Evolutionary conservation across 2,797 vertebrate genomes (phyloP), one percentile per base, ranked within the genome.

Genomic region (Hozukius guyotensis): DNA sequence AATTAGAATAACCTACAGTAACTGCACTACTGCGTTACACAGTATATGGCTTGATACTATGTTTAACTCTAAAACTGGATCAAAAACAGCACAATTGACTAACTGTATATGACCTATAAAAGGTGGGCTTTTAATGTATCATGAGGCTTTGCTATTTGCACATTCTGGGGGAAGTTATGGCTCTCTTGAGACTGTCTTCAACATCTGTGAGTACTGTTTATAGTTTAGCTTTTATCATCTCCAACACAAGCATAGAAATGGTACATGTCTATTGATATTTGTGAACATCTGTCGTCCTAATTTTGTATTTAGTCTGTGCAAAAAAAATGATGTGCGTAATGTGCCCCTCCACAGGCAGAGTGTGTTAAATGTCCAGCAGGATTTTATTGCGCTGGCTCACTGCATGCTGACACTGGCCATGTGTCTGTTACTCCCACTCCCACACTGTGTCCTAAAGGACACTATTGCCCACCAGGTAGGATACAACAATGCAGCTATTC

Each of bases 381-480:
- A 57, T 94, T 91, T 94, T 96, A 94, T 88, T 97, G 96, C 84
- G 74, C 88, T 20, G 93, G 88, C 61, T 90, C 78, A 34, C 38
- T 88, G 61, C 84, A 90, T 70, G 59, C 57, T 70, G 88, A 91
- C 81, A 90, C 85, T 61, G 89, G 84, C 1, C 72, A 80, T 75
- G 77, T 78, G 80, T 89, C 86, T 32, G 94, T 94, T 61, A 93
- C 93, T 49, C 90, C 49, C 61, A 91, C 81, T 56, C 96, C 96
- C 56, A 74, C 72, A 11, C 86, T 88, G 62, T 97, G 96, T 90
- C 95, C 95, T 18, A 83, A 85, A 90, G 96, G 96, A 88, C 92
- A 96, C 85, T 96, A 95, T 73, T 97, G 96, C 81, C 95, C 95
- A 69, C 69, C 92, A 94, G 96, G 96, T 97, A 94, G 53, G 81